Evolutionary conservation across 2,888 invertebrate genomes (phyloP).

Genomic region (Cremastobaeus sp.): DNA sequence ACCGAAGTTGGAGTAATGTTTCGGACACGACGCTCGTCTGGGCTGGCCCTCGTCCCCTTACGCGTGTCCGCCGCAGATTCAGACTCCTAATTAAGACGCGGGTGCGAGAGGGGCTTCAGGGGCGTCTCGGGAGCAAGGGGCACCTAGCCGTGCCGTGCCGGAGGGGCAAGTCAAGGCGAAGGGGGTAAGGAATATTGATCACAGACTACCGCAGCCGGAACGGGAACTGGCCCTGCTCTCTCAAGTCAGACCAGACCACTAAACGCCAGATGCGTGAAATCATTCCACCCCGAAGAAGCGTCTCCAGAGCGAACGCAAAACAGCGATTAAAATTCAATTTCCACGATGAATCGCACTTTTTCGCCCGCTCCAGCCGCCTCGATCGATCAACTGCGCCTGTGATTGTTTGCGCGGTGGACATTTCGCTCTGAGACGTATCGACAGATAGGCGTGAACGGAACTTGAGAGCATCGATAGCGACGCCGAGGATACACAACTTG

Average conservation of each 20-base stretch:
- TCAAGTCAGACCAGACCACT: conserved; percentile 70
- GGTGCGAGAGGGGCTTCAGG: conserved; percentile 79
- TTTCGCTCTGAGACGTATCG: conserved; percentile 56
- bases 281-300: conserved; percentile 68
- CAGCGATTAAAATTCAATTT: conserved; percentile 40
- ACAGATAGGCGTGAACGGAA: conserved; percentile 48
- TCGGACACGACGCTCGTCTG: conserved; percentile 75
- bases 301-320: conserved; percentile 56
- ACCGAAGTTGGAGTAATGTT: conserved; percentile 77
- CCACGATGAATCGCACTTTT: too few species aligned
- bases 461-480: conserved; percentile 60
- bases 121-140: conserved; percentile 67
- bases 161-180: conserved; percentile 76
- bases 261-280: conserved; percentile 76
- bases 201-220: conserved; percentile 71
- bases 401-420: too few species aligned
- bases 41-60: conserved; percentile 76
- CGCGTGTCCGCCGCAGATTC: conserved; percentile 91
- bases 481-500: conserved; percentile 68
- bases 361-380: too few species aligned
- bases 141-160: conserved; percentile 68
- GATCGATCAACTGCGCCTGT: too few species aligned
- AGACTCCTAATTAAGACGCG: conserved; percentile 91
- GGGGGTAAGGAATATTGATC: conserved; percentile 79
- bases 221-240: conserved; percentile 70